Evolutionary conservation across 2,888 invertebrate species (phyloP).

Genomic region (Harpalus rubripes): DNA sequence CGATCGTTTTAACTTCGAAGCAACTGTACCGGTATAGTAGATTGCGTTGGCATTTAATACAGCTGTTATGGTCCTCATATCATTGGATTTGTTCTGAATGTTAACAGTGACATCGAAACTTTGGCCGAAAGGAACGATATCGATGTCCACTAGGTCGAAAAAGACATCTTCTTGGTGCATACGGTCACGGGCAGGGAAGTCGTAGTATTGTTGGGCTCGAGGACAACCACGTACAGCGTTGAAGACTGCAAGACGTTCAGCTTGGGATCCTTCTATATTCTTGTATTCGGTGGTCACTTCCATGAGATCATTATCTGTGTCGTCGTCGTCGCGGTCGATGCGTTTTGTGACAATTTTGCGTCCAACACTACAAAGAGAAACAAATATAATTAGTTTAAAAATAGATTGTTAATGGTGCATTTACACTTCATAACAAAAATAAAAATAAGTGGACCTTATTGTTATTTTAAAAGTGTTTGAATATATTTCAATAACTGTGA

Average conservation of each 20-base stretch:
- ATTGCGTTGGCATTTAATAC: conserved; percentile 83
- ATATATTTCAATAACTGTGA: conserved; percentile 20
- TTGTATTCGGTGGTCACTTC: conserved; percentile 85
- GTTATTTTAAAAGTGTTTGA: neutral
- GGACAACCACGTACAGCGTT: conserved; percentile 84
- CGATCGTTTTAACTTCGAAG: conserved; percentile 82
- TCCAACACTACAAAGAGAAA: conserved; percentile 80
- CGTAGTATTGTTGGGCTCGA: conserved; percentile 82
- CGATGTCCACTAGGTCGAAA: conserved; percentile 84
- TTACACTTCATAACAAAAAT: too few relatives aligned
- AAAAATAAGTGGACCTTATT: neutral
- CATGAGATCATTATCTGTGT: conserved; percentile 82
- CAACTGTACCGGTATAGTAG: conserved; percentile 85
- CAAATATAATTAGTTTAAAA: too few relatives aligned
- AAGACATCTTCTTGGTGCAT: conserved; percentile 80
- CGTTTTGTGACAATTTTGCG: conserved; percentile 84
- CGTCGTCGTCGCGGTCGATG: conserved; percentile 82
- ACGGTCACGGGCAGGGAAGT: conserved; percentile 70
- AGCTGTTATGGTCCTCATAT: conserved; percentile 82
- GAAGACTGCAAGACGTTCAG: conserved; percentile 83
- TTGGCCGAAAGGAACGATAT: conserved; percentile 83
- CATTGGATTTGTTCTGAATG: conserved; percentile 80
- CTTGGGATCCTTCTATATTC: conserved; percentile 81
- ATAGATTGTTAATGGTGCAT: conserved; percentile 56
- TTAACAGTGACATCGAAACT: conserved; percentile 84